A percentile compares a stretch with the other conserved stretches of the same genome.
Evolutionary conservation across 2,113 vertebrate species (phyloP).

Genomic region (Zapornia atra): DNA sequence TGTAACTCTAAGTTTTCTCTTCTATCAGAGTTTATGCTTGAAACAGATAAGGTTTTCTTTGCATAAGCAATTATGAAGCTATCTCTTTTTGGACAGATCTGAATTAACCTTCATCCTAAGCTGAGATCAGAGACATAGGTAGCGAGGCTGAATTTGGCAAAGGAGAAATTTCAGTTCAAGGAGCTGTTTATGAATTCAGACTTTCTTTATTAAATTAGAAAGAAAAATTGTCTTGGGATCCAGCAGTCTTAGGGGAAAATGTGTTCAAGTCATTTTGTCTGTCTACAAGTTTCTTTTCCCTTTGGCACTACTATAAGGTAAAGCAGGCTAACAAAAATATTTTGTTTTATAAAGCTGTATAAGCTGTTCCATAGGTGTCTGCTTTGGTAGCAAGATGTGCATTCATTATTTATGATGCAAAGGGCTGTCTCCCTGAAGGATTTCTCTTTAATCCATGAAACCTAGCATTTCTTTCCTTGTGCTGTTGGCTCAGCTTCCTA

Average conservation of each 20-base stretch:
- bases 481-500: neutral
- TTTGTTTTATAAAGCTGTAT: neutral
- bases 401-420: neutral
- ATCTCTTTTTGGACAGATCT: slow-evolving; percentile 43
- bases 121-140: slow-evolving; percentile 62
- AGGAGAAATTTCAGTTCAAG: slow-evolving; percentile 48
- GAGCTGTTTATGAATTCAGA: slow-evolving; percentile 37
- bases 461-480: neutral
- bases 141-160: slow-evolving; percentile 53
- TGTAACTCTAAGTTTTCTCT: neutral
- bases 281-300: neutral
- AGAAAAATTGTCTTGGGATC: slow-evolving; percentile 14
- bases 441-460: neutral
- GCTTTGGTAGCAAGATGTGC: neutral
- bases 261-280: slow-evolving; percentile 24
- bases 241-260: slow-evolving; percentile 40
- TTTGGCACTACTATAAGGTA: neutral
- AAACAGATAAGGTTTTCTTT: slow-evolving; percentile 55
- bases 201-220: slow-evolving; percentile 59
- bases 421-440: slow-evolving; percentile 16
- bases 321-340: neutral
- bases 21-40: slow-evolving; percentile 29
- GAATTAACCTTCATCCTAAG: slow-evolving; percentile 67
- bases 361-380: neutral
- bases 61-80: slow-evolving; percentile 64